phyloP scores from a whole-genome alignment of 2,888 invertebrate genomes.

The Dicycla oo region DNA sequence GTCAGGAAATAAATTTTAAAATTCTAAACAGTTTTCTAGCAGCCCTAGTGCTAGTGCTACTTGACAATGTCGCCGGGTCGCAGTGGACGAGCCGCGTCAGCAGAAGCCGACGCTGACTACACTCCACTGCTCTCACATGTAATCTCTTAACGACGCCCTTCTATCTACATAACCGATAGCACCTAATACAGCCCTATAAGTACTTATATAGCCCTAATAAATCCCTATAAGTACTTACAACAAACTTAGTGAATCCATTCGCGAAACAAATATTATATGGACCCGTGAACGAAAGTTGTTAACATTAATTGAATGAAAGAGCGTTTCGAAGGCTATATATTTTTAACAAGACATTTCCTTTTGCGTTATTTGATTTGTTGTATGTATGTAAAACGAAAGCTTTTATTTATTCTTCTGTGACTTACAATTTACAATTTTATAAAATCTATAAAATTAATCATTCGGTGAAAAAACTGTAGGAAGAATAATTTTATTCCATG shows the following conservation, averaged over 20 bases:
- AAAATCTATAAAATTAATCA: no score
- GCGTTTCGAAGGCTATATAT: constrained; percentile 5
- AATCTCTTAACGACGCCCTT: constrained; percentile 67
- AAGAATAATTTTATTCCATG: not conserved
- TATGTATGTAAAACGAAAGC: not conserved
- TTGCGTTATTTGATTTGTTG: not conserved
- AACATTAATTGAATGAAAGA: constrained; percentile 20
- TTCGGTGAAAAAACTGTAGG: not conserved
- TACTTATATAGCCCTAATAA: not conserved
- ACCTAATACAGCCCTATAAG: not conserved
- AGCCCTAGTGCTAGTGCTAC: constrained; percentile 55
- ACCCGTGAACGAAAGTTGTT: constrained; percentile 8
- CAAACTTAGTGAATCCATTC: constrained; percentile 4
- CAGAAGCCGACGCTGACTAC: constrained; percentile 65
- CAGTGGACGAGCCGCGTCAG: constrained; percentile 65
- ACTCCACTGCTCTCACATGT: constrained; percentile 68
- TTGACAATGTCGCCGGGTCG: constrained; percentile 60
- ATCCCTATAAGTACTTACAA: not conserved
- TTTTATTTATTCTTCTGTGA: not conserved
- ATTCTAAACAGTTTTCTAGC: not conserved
- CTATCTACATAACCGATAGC: constrained; percentile 49
- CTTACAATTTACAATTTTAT: not conserved
- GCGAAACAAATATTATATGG: constrained; percentile 17
- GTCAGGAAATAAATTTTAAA: not conserved
- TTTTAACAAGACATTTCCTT: not conserved